Percentiles rank a stretch among this genome's conserved stretches.
Conservation (phyloP, 2,888 invertebrate species). For the Meandrusa payeni region DNA sequence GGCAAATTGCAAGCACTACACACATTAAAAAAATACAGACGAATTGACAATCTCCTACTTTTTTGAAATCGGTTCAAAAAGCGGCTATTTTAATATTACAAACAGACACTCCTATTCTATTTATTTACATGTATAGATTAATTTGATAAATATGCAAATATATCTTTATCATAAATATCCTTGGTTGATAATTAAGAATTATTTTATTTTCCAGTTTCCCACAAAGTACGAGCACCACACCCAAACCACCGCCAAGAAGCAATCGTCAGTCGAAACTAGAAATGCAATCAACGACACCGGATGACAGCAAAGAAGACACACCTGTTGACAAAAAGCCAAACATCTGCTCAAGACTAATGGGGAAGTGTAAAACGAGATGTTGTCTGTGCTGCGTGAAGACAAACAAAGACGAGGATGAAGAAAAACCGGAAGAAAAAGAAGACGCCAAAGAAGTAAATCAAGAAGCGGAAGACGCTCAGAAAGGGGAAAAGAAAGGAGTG, state of each 20-base stretch:
- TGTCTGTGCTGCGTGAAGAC: conserved; percentile 72
- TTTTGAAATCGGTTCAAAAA: no score
- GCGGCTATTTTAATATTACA: no score
- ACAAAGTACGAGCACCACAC: conserved; percentile 72
- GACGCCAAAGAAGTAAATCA: conserved; percentile 27
- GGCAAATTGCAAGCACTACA: no score
- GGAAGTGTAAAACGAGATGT: conserved; percentile 65
- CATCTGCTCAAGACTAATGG: conserved; percentile 60
- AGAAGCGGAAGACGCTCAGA: conserved; percentile 30
- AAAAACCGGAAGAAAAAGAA: conserved; percentile 24
- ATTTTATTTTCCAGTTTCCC: conserved; percentile 53
- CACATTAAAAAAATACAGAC: no score
- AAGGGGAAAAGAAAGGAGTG: conserved; percentile 42
- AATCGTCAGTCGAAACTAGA: conserved; percentile 48
- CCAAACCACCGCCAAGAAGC: conserved; percentile 65
- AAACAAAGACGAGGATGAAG: conserved; percentile 42
- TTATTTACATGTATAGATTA: no score
- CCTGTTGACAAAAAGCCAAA: conserved; percentile 46
- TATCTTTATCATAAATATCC: no score
- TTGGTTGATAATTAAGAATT: no score
- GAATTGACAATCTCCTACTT: no score
- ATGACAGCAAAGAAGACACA: conserved; percentile 32
- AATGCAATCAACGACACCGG: conserved; percentile 28
- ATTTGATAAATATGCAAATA: no score
- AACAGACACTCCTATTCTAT: no score